phyloP scores from a whole-genome alignment of 2,113 vertebrate genomes.

The Canis aureus region DNA sequence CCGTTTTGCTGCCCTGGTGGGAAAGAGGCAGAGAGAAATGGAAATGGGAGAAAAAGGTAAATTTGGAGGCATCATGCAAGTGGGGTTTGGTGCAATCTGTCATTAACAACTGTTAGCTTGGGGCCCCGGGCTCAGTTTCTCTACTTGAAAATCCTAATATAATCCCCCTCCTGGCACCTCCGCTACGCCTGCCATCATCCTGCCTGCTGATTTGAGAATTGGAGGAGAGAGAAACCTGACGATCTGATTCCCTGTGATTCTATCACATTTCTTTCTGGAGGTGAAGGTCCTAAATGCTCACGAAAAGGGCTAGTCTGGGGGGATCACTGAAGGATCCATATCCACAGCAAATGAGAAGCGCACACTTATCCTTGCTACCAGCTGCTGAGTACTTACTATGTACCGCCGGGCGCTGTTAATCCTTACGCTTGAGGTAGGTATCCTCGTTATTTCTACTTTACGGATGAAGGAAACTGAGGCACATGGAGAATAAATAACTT shows the following conservation, averaged over 20 bases:
- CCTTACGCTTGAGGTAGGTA: background rate
- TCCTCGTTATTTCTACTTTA: background rate
- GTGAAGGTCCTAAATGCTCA: background rate
- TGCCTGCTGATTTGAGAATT: background rate
- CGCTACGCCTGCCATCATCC: background rate
- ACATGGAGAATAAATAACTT: background rate
- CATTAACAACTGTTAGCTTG: background rate
- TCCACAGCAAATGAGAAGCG: background rate
- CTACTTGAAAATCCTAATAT: background rate
- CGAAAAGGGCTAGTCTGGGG: background rate
- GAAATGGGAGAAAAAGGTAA: background rate
- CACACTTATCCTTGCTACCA: fast-evolving
- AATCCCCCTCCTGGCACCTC: background rate
- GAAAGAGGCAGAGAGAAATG: background rate
- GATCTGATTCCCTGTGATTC: background rate
- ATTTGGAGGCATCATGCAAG: background rate
- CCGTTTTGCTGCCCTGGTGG: background rate
- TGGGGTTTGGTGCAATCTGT: background rate
- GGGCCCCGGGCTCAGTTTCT: background rate
- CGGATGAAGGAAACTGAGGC: background rate
- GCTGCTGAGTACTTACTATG: fast-evolving
- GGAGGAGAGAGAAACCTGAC: background rate
- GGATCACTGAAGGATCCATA: background rate
- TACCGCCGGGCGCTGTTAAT: background rate
- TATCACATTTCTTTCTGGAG: background rate